Evolutionary conservation across 1,140 invertebrate genomes (phyloP), one percentile per base, ranked within the genome.

Genomic region (Cryptotermes secundus): DNA sequence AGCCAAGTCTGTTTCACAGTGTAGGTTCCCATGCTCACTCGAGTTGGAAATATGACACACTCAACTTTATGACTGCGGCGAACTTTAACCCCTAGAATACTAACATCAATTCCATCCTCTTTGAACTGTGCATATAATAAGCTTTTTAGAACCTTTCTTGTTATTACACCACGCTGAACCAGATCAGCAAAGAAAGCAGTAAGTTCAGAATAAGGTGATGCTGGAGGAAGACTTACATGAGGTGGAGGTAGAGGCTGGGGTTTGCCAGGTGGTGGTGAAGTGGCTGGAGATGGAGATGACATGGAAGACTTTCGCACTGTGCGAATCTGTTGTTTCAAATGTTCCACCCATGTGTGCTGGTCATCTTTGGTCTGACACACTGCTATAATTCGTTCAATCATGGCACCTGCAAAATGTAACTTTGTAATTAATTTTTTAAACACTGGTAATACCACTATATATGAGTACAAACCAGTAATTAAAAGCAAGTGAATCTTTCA

Each of bases 301-400:
- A 89, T 86, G 86, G 89, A 87, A 86, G 91, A 88, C 81, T 91
- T 89, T 87, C 88, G 89, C 16, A 89, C 88, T 86, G 90, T 91
- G 3, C 91, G 91, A 86, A 93, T 92, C 86, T 96, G 95, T 65
- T 93, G 93, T 24, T 87, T 90, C 10, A 98, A 90, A 79, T 96
- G 90, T 83, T 96, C 95, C 38, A 98, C 93, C 97, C 97, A 99
- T 83, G 95, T 94, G 84, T 95, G 94, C 82, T 96, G 96, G 87
- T 98, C 96, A 83, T 95, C 94, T 87, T 92, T 94, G 4, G 95
- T 96, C 87, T 95, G 94, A 88, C 97, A 99, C 14, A 96, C 91
- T 7, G 97, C 97, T 12, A 96, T 91, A 86, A 98, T 96, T 85
- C 93, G 95, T 86, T 98, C 97, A 86, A 98, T 97, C 92, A 97